Conservation (phyloP, 1,140 invertebrate species). For the Macrostomum lignano region DNA sequence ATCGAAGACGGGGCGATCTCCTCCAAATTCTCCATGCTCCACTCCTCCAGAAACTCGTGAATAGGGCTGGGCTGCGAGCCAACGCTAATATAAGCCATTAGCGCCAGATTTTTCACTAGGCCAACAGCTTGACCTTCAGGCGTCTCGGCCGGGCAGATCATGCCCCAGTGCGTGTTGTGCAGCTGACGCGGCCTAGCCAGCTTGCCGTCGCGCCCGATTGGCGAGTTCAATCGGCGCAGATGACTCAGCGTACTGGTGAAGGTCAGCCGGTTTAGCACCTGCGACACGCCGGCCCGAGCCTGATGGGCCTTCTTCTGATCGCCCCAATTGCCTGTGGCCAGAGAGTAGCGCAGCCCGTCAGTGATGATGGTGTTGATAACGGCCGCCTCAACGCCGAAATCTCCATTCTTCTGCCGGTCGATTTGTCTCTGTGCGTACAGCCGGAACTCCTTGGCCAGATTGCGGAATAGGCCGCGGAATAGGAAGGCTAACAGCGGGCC, state of each 20-base stretch:
- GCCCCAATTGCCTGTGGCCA: constrained; percentile 96
- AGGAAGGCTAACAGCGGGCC: constrained; percentile 77
- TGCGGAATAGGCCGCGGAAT: constrained; percentile 41
- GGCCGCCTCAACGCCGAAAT: constrained; percentile 81
- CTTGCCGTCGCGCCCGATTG: constrained; percentile 90
- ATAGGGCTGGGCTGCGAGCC: constrained; percentile 90
- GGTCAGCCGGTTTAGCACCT: constrained; percentile 45
- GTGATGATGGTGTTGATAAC: constrained; percentile 93
- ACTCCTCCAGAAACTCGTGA: no score
- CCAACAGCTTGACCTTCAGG: constrained; percentile 50
- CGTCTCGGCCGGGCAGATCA: constrained; percentile 97
- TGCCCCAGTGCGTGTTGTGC: constrained; percentile 92
- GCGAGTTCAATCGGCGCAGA: constrained; percentile 78
- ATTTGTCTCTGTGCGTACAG: constrained; percentile 97
- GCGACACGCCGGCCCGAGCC: constrained; percentile 62
- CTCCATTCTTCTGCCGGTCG: constrained; percentile 80
- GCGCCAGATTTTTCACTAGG: constrained; percentile 78
- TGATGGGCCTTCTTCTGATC: constrained; percentile 99
- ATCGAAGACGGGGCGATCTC: constrained; percentile 83
- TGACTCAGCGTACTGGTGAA: constrained; percentile 91
- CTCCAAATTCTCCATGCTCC: constrained; percentile 98
- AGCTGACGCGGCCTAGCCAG: constrained; percentile 82
- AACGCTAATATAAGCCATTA: constrained; percentile 97
- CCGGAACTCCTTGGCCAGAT: constrained; percentile 34
- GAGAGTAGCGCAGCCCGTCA: constrained; percentile 77